Evolutionary conservation across 1,140 invertebrate genomes (phyloP).

Genomic region (Trichonephila clavata): DNA sequence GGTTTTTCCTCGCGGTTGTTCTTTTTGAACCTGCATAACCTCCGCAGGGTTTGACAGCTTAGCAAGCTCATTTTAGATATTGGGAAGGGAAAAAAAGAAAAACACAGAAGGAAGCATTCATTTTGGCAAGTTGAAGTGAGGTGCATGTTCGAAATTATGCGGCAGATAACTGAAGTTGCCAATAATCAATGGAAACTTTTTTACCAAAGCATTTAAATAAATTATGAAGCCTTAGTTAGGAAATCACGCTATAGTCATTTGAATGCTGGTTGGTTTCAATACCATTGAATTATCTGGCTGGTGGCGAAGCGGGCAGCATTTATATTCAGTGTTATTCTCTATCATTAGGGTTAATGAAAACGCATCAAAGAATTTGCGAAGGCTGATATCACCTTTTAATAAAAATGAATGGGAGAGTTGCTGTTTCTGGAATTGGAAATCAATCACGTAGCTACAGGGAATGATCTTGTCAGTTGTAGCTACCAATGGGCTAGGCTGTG

Average conservation of each 20-base stretch:
- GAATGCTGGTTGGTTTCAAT: not conserved
- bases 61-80: not conserved
- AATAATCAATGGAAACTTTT: not conserved
- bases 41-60: not conserved
- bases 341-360: no score
- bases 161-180: not conserved
- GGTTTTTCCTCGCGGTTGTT: not conserved
- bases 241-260: not conserved
- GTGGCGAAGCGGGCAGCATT: not conserved
- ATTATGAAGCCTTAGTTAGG: not conserved
- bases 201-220: not conserved
- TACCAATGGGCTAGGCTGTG: no score
- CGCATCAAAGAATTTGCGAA: no score
- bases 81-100: not conserved
- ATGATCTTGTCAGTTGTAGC: no score
- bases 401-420: no score
- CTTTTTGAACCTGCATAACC: not conserved
- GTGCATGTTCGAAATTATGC: constrained; percentile 11
- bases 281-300: not conserved
- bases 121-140: constrained; percentile 7
- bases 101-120: constrained; percentile 8
- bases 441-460: no score
- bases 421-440: no score
- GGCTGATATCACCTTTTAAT: no score
- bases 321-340: not conserved